A percentile compares a stretch with the other conserved stretches of the same genome.
These are phyloP conservation scores for Caenorhabditis sp. DNA, from an alignment of 2,888 invertebrate genomes.

Conservation along the genomic window DNA sequence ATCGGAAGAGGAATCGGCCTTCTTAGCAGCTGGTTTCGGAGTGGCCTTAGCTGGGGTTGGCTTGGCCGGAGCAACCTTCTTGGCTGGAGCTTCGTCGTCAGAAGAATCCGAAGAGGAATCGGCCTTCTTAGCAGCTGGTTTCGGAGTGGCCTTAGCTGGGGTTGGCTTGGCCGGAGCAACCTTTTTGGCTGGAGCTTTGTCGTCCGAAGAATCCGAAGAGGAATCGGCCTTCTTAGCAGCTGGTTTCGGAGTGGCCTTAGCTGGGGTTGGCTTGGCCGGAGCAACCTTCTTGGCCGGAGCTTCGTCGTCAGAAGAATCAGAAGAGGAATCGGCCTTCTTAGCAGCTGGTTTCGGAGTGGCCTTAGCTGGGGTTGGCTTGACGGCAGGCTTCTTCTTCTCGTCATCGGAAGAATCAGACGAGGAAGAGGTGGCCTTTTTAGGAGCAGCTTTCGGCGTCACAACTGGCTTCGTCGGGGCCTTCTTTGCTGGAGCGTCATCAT, in stretches of 20 bases:
- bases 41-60: slow-evolving; percentile 26
- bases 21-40: slow-evolving; percentile 40
- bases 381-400: slow-evolving; percentile 53
- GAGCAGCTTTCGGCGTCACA: slow-evolving; percentile 9
- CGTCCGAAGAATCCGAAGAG: slow-evolving; percentile 53
- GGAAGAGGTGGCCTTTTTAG: slow-evolving; percentile 32
- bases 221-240: slow-evolving; percentile 58
- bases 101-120: slow-evolving; percentile 21
- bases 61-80: slow-evolving; percentile 9
- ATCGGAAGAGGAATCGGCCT: slow-evolving; percentile 41
- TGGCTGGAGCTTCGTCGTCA: slow-evolving; percentile 36
- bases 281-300: slow-evolving; percentile 20
- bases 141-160: slow-evolving; percentile 48
- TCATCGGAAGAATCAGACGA: slow-evolving; percentile 36
- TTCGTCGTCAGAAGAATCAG: slow-evolving; percentile 45
- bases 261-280: slow-evolving; percentile 31
- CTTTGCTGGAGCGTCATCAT: slow-evolving; percentile 39
- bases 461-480: slow-evolving; percentile 5
- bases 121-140: slow-evolving; percentile 34
- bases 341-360: slow-evolving; percentile 34
- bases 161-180: slow-evolving; percentile 37
- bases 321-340: slow-evolving; percentile 48
- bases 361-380: slow-evolving; percentile 19
- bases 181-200: slow-evolving; percentile 33
- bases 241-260: slow-evolving; percentile 50